A percentile compares a stretch with the other conserved stretches of the same genome.
phyloP scores from a whole-genome alignment of 2,797 vertebrate genomes.

The Fistularia commersonii region DNA sequence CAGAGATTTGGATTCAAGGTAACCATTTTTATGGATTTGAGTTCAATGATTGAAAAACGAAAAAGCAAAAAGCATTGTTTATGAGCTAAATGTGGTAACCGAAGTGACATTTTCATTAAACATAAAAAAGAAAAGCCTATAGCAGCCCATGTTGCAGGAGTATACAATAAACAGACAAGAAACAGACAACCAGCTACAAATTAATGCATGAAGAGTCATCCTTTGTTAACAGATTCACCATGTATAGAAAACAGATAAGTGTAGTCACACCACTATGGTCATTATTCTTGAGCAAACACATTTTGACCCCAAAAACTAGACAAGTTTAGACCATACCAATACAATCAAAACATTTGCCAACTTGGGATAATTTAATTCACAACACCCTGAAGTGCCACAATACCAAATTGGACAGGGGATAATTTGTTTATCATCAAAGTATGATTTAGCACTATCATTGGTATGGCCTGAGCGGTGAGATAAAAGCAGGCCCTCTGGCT shows the following conservation, averaged over 20 bases:
- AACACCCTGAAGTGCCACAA: constrained; percentile 16
- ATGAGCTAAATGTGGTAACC: constrained; percentile 9
- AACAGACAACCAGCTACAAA: constrained; percentile 20
- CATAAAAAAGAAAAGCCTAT: constrained; percentile 10
- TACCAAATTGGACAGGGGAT: constrained; percentile 47
- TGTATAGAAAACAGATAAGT: constrained; percentile 28
- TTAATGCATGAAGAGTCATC: constrained; percentile 60
- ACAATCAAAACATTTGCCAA: constrained; percentile 39
- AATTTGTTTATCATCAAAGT: constrained; percentile 41
- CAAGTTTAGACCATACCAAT: constrained; percentile 82
- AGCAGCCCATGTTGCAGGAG: constrained; percentile 19
- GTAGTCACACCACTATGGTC: constrained; percentile 20
- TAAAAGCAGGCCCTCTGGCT: constrained; percentile 60
- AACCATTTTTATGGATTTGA: constrained; percentile 3
- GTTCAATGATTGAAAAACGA: too few species aligned
- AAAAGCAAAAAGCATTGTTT: too few species aligned
- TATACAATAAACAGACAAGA: constrained; percentile 42
- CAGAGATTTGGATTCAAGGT: constrained; percentile 15
- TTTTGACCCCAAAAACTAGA: too few species aligned
- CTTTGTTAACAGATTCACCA: constrained; percentile 51
- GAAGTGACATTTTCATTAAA: constrained; percentile 22
- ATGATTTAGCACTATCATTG: constrained; percentile 68
- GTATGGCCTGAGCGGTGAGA: constrained; percentile 85
- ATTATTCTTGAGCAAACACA: neutral
- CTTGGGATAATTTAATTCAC: constrained; percentile 16